Evolutionary conservation across 2,113 vertebrate genomes (phyloP).

Genomic region (Sardina pilchardus): DNA sequence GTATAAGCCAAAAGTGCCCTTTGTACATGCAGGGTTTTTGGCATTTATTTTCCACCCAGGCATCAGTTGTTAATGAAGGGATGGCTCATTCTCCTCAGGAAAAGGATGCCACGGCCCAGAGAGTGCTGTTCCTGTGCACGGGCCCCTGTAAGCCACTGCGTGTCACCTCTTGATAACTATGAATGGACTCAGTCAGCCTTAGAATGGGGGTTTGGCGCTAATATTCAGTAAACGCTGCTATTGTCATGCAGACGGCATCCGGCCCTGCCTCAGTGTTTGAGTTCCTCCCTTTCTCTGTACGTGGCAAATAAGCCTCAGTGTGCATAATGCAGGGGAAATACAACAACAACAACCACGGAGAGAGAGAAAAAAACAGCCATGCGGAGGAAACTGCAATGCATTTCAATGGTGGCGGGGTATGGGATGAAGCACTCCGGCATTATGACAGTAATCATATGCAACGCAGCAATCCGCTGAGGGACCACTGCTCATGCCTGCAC

Average conservation of each 20-base stretch:
- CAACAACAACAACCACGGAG: not conserved
- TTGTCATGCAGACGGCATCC: conserved; percentile 51
- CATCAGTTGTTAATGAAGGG: conserved; percentile 35
- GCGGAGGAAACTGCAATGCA: not conserved
- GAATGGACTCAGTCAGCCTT: conserved; percentile 59
- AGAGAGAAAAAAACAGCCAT: not conserved
- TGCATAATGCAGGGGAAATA: not conserved
- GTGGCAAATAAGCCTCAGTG: not conserved
- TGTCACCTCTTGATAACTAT: conserved; percentile 59
- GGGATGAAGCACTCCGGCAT: not conserved
- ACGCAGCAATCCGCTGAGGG: not conserved
- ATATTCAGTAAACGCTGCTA: conserved; percentile 63
- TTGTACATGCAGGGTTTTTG: not conserved
- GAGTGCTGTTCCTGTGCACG: conserved; percentile 42
- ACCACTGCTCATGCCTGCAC: not conserved
- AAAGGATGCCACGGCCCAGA: conserved; percentile 56
- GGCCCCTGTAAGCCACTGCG: conserved; percentile 52
- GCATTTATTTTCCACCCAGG: conserved; percentile 22
- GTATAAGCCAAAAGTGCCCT: not conserved
- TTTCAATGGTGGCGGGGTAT: not conserved
- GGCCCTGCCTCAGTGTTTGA: not conserved
- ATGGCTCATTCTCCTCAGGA: conserved; percentile 48
- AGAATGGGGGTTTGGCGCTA: conserved; percentile 63
- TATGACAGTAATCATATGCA: conserved; percentile 4
- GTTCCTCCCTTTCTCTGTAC: not conserved